Base-by-base conservation (phyloP, 37 sponge, comb jelly and placozoan genomes). In the Geodia barretti region DNA sequence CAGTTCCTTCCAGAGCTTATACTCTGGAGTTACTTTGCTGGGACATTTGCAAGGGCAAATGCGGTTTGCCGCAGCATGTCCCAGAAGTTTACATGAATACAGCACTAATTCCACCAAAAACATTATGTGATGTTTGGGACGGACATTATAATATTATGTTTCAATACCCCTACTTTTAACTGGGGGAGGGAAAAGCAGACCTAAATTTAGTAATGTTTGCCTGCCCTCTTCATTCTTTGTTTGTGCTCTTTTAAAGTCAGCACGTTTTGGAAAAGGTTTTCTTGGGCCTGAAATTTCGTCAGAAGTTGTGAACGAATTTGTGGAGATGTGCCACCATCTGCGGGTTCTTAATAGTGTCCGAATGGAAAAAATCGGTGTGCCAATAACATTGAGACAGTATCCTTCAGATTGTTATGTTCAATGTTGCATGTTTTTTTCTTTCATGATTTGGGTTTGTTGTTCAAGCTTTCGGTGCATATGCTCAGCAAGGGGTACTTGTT, bases 341-440 rank as follows among this genome's bases (percentile, higher is more conserved):
- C 71, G 97, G 11, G 95, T 99, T 4, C 84, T 99, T 35, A 99
- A 99, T 72, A 83, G 72, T 65, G 77, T 99, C 61, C 79, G 93
- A 31, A 31, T 75, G 5, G 40, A 42, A 7, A 63, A 71, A 11
- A 84, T 99, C 35, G 97, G 95, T 35, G 90, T 96, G 23, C 97
- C 97, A 19, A 78, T 96, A 38, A 96, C 95, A 25, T 83, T 84
- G 63, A 68, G 78, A 76, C 96, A 98, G 96, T 96, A 92, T 89
- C 86, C 84, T 86, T 17, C 25, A n/a, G 39, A 36, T 29, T 9
- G 31, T 36, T 36, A 38, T 7, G n/a, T 32, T 32, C 31, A 8
- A 36, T 11, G 36, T 11, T 71, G 4, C 41, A 3, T 73, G 47
- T 73, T 41, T 36, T 5, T 40, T 41, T 2, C 3, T 20, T 73